These are phyloP conservation scores for Ypsolopha scabrella DNA, from an alignment of 2,888 invertebrate species.

Conservation along the genomic window DNA sequence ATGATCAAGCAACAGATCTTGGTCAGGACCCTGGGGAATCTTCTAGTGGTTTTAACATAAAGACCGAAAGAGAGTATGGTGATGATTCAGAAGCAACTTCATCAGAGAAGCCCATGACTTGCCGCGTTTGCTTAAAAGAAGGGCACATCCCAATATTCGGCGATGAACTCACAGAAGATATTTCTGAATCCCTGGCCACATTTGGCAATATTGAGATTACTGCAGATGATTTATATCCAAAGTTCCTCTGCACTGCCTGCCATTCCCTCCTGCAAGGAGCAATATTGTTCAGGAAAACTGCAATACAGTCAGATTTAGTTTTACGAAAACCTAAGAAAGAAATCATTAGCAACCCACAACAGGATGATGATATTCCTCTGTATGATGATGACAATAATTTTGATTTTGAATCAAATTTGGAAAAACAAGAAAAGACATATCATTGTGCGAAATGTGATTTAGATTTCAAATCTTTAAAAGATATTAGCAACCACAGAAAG, in stretches of 20 bases:
- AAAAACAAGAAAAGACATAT: conserved; percentile 16
- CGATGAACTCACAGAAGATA: conserved; percentile 17
- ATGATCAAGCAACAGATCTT: background rate
- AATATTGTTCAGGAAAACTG: conserved; percentile 45
- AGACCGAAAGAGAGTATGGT: background rate
- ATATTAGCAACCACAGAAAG: conserved; percentile 37
- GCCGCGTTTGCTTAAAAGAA: conserved; percentile 48
- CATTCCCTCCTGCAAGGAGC: conserved; percentile 40
- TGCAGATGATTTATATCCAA: conserved; percentile 36
- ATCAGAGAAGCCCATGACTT: conserved; percentile 10
- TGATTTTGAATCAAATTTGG: background rate
- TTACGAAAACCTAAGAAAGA: conserved; percentile 23
- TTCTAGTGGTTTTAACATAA: background rate
- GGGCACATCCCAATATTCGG: conserved; percentile 44
- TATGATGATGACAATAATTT: conserved; percentile 9
- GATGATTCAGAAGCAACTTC: background rate
- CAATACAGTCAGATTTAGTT: conserved; percentile 34
- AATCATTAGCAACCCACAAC: conserved; percentile 3
- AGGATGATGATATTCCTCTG: background rate
- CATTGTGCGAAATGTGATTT: conserved; percentile 38
- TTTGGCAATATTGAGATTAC: conserved; percentile 36
- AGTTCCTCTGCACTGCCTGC: conserved; percentile 42
- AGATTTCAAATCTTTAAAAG: conserved; percentile 31
- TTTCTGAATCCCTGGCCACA: conserved; percentile 27
- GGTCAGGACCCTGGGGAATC: background rate